Evolutionary conservation across 53 echinoderm and acorn worm species (phyloP).

Genomic region (Echinometra lucunter): DNA sequence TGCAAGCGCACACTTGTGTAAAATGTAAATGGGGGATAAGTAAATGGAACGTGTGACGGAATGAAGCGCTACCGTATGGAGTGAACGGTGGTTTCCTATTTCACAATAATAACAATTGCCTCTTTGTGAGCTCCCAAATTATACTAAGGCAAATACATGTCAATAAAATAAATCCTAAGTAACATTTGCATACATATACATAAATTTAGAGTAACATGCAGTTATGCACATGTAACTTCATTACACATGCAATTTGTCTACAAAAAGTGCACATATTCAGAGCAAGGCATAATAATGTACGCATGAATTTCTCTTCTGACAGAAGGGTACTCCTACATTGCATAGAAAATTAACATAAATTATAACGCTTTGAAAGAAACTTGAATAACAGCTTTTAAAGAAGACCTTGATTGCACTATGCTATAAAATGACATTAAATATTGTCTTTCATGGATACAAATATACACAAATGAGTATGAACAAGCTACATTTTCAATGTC

Average conservation of each 20-base stretch:
- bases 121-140: too few relatives aligned
- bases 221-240: background rate
- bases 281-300: conserved; percentile 27
- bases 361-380: background rate
- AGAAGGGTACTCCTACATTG: background rate
- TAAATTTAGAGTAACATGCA: too few relatives aligned
- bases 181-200: background rate
- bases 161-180: background rate
- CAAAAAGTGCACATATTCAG: background rate
- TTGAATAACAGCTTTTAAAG: background rate
- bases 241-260: background rate
- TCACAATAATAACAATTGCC: too few relatives aligned
- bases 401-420: conserved; percentile 14
- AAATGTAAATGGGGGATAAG: too few relatives aligned
- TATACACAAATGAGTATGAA: conserved; percentile 7
- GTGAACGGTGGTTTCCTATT: too few relatives aligned
- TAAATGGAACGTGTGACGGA: too few relatives aligned
- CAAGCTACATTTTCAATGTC: background rate
- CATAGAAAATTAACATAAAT: conserved; percentile 38
- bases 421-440: background rate
- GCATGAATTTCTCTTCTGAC: too few relatives aligned
- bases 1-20: too few relatives aligned
- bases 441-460: background rate
- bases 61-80: too few relatives aligned
- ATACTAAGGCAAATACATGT: background rate